Evolutionary conservation across 2,797 vertebrate genomes (phyloP).

Genomic region (Crenichthys baileyi): DNA sequence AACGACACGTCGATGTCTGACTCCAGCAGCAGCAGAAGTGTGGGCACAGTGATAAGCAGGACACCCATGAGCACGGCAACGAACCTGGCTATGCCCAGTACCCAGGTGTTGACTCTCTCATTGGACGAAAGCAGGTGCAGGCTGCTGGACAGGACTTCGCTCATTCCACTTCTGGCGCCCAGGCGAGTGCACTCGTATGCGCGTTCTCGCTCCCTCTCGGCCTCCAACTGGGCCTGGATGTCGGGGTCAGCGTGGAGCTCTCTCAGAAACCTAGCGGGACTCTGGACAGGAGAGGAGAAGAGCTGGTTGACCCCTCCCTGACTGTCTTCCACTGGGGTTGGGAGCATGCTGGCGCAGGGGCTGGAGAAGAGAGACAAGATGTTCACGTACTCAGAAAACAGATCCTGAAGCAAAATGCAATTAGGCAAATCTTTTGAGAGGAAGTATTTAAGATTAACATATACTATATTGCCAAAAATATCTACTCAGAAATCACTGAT

Average conservation of each 20-base stretch:
- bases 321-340: slow-evolving; percentile 87
- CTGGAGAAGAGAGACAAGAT: slow-evolving; percentile 36
- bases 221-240: slow-evolving; percentile 91
- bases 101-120: slow-evolving; percentile 86
- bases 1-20: slow-evolving; percentile 96
- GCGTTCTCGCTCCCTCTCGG: slow-evolving; percentile 87
- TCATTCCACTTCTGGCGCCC: slow-evolving; percentile 76
- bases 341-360: slow-evolving; percentile 93
- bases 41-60: slow-evolving; percentile 90
- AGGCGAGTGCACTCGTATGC: slow-evolving; percentile 85
- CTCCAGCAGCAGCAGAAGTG: slow-evolving; percentile 94
- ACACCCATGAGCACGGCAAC: slow-evolving; percentile 89
- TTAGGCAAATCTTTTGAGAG: neutral
- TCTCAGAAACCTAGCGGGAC: slow-evolving; percentile 84
- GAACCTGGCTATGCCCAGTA: slow-evolving; percentile 91
- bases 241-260: slow-evolving; percentile 91
- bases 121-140: slow-evolving; percentile 88
- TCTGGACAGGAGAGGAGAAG: slow-evolving; percentile 89
- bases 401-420: neutral
- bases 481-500: no score
- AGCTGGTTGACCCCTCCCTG: slow-evolving; percentile 88
- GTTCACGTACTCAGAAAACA: neutral
- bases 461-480: no score
- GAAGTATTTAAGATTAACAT: neutral
- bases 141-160: slow-evolving; percentile 80